Evolutionary conservation across 1,140 invertebrate species (phyloP), one percentile per base, ranked within the genome.

Genomic region (Formica exsecta): DNA sequence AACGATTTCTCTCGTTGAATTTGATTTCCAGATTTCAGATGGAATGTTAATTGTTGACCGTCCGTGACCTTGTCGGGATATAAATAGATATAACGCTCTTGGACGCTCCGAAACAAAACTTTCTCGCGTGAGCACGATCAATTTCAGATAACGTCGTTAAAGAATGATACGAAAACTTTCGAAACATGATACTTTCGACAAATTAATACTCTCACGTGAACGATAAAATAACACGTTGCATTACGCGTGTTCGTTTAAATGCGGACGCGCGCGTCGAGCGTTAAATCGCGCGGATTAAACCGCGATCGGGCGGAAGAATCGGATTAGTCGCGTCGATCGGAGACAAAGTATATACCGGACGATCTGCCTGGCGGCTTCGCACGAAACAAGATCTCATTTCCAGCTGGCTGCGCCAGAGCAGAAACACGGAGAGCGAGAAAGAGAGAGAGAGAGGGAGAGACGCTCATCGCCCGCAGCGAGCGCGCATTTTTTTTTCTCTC

Each of bases 381-480:
- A 29, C 11, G 32, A 19, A 61, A 44, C 79, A 59, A 81, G 66
- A 81, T 81, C 79, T 81, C 66, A 59, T 81, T 81, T 81, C 79
- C 51, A 71, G 66, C 25, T 59, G 66, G 22, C 51, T 73, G 51
- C 25, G 13, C 29, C 32, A 22, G 13, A 13, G n/a, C 32, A 68
- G 32, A 70, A 25, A 54, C 4, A 70, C 5, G 29, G 25, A 51
- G 29, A 41, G 22, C 29, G 9, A 59, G 16, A 71, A 25, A 59
- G n/a, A n/a, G n/a, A n/a, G 44, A 59, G 3, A 8, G 25, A 71
- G 16, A 44, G 36, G 71, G 25, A 71, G 68, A 54, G 22, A 73
- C n/a, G 13, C 19, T 19, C 51, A 22, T 70, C 32, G 65, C 77
- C 22, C 11, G 51, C 19, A 61, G 66, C 76, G 32, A 32, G 76